Conservation (phyloP, 23 tunicate genomes). For the Halocynthia roretzi region DNA sequence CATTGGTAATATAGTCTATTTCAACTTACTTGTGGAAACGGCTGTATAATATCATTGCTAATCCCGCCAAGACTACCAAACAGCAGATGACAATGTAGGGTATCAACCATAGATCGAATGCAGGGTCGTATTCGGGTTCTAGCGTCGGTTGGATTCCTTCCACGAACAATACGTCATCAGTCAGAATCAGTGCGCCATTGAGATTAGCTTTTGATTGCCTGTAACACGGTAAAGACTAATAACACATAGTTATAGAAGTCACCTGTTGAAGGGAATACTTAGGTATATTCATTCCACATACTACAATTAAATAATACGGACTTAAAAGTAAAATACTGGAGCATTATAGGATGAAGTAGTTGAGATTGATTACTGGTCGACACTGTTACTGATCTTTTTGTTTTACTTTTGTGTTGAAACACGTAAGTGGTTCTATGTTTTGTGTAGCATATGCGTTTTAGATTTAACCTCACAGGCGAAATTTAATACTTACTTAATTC, state of each 20-base stretch:
- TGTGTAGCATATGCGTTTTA: not conserved
- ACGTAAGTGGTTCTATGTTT: no score
- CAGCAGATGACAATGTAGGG: slow-evolving; percentile 71
- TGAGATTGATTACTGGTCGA: no score
- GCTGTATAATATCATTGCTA: slow-evolving; percentile 47
- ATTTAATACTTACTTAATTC: slow-evolving; percentile 24
- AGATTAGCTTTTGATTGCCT: slow-evolving; percentile 55
- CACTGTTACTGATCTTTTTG: no score
- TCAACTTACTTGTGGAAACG: not conserved
- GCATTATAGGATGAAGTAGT: not conserved
- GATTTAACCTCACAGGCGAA: not conserved
- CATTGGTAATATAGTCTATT: no score
- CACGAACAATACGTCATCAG: slow-evolving; percentile 42
- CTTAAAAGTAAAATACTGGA: not conserved
- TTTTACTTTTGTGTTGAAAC: no score
- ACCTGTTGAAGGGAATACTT: no score
- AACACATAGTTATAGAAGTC: not conserved
- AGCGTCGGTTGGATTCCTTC: slow-evolving; percentile 70
- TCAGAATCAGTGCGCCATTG: slow-evolving; percentile 65
- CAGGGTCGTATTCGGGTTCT: slow-evolving; percentile 43
- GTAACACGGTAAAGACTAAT: slow-evolving; percentile 3
- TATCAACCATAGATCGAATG: slow-evolving; percentile 82
- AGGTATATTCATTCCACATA: no score
- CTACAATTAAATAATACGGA: no score
- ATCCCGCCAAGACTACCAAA: slow-evolving; percentile 55